Evolutionary conservation across 2,888 invertebrate genomes (phyloP).

Genomic region (Pheosia tremula): DNA sequence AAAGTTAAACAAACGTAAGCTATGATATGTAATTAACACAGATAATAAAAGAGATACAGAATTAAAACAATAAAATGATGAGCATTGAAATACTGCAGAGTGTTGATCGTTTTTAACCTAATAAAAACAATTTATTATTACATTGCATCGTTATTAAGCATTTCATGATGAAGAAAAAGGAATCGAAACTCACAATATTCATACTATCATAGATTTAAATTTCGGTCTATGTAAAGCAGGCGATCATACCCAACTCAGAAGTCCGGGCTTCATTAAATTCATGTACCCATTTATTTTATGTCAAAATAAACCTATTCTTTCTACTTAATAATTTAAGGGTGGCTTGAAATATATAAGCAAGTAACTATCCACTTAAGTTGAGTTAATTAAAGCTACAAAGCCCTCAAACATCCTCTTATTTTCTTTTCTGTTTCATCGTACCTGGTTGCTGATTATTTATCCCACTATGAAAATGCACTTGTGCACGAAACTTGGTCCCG

Average conservation of each 20-base stretch:
- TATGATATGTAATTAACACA: too few relatives aligned
- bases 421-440: constrained; percentile 29
- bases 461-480: constrained; percentile 63
- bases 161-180: not conserved
- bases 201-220: not conserved
- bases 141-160: not conserved
- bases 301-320: too few relatives aligned
- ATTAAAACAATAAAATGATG: not conserved
- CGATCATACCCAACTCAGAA: too few relatives aligned
- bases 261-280: too few relatives aligned
- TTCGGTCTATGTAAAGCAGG: not conserved
- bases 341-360: too few relatives aligned
- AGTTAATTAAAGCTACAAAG: constrained; percentile 6
- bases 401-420: constrained; percentile 16
- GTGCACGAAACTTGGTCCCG: constrained; percentile 63
- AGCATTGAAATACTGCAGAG: not conserved
- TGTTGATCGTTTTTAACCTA: not conserved
- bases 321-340: too few relatives aligned
- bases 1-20: too few relatives aligned
- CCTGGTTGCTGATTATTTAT: constrained; percentile 57
- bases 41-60: not conserved
- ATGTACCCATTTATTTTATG: too few relatives aligned
- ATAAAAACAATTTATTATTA: not conserved
- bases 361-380: too few relatives aligned
- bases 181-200: not conserved